Evolutionary conservation across 2,888 invertebrate species (phyloP).

Genomic region (Hirtodrosophila duncani): DNA sequence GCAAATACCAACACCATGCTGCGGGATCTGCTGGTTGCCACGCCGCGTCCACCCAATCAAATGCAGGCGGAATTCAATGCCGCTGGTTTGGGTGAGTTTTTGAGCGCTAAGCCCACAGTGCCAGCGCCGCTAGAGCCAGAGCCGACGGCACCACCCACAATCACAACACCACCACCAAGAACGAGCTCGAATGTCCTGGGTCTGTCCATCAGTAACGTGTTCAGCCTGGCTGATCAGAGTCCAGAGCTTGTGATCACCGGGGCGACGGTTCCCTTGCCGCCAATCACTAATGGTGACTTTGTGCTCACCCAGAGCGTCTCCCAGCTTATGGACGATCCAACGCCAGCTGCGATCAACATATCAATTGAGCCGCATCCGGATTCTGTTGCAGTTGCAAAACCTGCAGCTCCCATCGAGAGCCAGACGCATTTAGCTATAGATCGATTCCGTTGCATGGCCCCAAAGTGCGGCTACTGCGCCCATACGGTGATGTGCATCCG

Average conservation of each 20-base stretch:
- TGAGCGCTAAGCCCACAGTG: conserved; percentile 15
- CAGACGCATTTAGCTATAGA: conserved; percentile 12
- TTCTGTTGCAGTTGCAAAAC: too few relatives aligned
- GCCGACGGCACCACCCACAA: neutral
- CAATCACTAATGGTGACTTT: conserved; percentile 19
- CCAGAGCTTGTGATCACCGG: neutral
- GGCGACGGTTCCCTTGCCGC: neutral
- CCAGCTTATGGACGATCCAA: neutral
- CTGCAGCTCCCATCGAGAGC: neutral
- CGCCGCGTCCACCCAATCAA: conserved; percentile 36
- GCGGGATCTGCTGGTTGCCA: conserved; percentile 35
- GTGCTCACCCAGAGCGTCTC: conserved; percentile 29
- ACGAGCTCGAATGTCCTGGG: conserved; percentile 31
- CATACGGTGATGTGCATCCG: conserved; percentile 61
- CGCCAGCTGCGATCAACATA: conserved; percentile 48
- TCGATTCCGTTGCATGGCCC: conserved; percentile 66
- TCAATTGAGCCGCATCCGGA: conserved; percentile 33
- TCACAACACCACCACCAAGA: conserved; percentile 3
- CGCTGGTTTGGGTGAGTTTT: conserved; percentile 29
- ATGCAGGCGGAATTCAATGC: conserved; percentile 28
- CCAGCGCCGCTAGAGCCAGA: conserved; percentile 14
- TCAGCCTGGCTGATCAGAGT: conserved; percentile 14
- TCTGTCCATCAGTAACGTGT: conserved; percentile 57
- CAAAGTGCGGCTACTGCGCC: conserved; percentile 56
- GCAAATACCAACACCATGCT: conserved; percentile 21